Evolutionary conservation across 2,797 vertebrate genomes (phyloP).

Genomic region (Anguilla pacifica): DNA sequence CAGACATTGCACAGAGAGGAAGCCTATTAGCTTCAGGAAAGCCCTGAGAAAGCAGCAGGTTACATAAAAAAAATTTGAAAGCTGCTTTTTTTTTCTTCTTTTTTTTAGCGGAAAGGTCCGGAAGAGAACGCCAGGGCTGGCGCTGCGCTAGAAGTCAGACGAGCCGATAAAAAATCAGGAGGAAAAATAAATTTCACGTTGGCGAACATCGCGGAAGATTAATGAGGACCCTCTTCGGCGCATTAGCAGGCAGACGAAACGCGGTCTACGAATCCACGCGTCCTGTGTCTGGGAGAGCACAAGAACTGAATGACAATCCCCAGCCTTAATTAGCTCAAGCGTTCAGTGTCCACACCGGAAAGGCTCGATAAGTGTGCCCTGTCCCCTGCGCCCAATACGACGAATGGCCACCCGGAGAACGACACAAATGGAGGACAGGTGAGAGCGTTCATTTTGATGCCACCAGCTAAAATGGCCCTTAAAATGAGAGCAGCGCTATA

Average conservation of each 20-base stretch:
- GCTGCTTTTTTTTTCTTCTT: neutral
- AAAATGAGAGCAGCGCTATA: neutral
- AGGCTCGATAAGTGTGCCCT: conserved; percentile 47
- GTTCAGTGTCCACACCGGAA: conserved; percentile 42
- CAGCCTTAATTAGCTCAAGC: neutral
- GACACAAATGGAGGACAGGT: conserved; percentile 54
- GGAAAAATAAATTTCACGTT: neutral
- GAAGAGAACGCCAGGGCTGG: neutral
- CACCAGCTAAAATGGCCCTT: conserved; percentile 48
- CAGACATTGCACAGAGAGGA: neutral
- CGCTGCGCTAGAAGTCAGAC: neutral
- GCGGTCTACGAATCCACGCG: neutral
- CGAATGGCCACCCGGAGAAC: conserved; percentile 45
- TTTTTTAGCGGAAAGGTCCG: neutral
- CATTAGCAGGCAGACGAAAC: conserved; percentile 8
- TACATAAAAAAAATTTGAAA: neutral
- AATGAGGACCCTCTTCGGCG: neutral
- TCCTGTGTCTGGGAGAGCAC: neutral
- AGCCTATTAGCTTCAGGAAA: neutral
- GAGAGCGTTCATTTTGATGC: conserved; percentile 44
- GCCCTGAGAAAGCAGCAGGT: neutral
- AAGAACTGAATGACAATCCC: conserved; percentile 22
- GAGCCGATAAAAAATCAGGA: neutral
- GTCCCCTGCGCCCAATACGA: conserved; percentile 44
- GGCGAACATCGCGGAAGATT: neutral